Evolutionary conservation across 1,140 invertebrate genomes (phyloP).

Genomic region (Danaus plexippus): DNA sequence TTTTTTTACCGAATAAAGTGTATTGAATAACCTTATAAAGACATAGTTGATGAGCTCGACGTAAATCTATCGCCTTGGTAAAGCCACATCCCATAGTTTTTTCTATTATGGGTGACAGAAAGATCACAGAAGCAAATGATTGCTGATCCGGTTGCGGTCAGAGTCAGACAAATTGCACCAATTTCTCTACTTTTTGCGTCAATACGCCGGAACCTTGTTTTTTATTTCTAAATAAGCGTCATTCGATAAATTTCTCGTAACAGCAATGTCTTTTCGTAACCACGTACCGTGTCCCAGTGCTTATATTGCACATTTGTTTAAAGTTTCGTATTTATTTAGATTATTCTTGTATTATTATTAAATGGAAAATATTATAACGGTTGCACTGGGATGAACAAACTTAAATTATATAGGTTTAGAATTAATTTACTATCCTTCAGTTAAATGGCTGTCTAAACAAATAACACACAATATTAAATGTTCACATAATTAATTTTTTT

Average conservation of each 20-base stretch:
- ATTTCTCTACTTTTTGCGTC: slow-evolving; percentile 10
- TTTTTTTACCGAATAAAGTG: too few species aligned
- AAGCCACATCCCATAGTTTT: slow-evolving; percentile 38
- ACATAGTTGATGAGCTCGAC: too few species aligned
- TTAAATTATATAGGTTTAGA: not conserved
- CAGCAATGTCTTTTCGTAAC: not conserved
- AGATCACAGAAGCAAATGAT: slow-evolving; percentile 24
- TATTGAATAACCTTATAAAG: too few species aligned
- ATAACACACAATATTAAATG: slow-evolving; percentile 50
- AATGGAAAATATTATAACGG: too few species aligned
- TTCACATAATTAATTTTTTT: slow-evolving; percentile 44
- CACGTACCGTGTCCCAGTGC: not conserved
- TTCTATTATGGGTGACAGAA: slow-evolving; percentile 31
- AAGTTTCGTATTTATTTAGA: too few species aligned
- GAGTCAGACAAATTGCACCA: slow-evolving; percentile 16
- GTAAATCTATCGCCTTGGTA: not conserved
- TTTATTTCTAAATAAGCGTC: too few species aligned
- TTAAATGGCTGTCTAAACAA: slow-evolving; percentile 50
- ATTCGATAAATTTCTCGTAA: too few species aligned
- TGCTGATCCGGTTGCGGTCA: slow-evolving; percentile 30
- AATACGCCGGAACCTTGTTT: not conserved
- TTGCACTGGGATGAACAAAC: too few species aligned
- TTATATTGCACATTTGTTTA: too few species aligned
- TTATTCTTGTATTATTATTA: too few species aligned
- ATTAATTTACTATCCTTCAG: slow-evolving; percentile 8